A percentile compares a stretch with the other conserved stretches of the same genome.
These are phyloP conservation scores for Acanthosepion pharaonis DNA, from an alignment of 2,888 invertebrate genomes.

Conservation along the genomic window DNA sequence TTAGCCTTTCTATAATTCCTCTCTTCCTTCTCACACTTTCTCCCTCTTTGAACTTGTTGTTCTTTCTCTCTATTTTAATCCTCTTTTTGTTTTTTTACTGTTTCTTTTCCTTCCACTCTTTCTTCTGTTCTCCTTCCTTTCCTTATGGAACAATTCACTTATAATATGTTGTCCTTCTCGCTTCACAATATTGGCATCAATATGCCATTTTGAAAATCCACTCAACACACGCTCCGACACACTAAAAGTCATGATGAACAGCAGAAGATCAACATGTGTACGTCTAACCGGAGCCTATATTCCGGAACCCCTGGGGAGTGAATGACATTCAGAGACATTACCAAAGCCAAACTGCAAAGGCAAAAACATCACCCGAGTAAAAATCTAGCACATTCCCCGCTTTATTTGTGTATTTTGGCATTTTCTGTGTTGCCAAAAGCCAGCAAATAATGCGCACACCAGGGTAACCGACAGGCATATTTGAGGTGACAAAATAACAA, in stretches of 20 bases:
- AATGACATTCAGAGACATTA: not conserved
- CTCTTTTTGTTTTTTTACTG: not conserved
- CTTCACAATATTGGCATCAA: not conserved
- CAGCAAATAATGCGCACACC: not conserved
- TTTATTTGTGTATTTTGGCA: slow-evolving; percentile 11
- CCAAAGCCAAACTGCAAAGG: not conserved
- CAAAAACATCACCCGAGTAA: not conserved
- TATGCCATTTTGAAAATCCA: not conserved
- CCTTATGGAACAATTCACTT: not conserved
- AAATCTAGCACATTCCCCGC: not conserved
- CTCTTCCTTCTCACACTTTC: no score
- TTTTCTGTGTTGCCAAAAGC: not conserved
- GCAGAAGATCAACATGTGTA: not conserved
- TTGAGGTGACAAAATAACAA: not conserved
- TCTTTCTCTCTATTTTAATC: not conserved
- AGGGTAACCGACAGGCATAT: not conserved
- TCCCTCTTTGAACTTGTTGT: no score
- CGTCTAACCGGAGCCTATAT: not conserved
- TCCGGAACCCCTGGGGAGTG: not conserved
- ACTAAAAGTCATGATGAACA: not conserved
- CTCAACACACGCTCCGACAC: not conserved
- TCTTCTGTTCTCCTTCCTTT: not conserved
- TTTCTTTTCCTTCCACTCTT: not conserved
- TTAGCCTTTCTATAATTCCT: no score
- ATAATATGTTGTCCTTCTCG: not conserved